Base-by-base conservation (phyloP, 2,797 vertebrate genomes). In the Ibycter americanus region DNA sequence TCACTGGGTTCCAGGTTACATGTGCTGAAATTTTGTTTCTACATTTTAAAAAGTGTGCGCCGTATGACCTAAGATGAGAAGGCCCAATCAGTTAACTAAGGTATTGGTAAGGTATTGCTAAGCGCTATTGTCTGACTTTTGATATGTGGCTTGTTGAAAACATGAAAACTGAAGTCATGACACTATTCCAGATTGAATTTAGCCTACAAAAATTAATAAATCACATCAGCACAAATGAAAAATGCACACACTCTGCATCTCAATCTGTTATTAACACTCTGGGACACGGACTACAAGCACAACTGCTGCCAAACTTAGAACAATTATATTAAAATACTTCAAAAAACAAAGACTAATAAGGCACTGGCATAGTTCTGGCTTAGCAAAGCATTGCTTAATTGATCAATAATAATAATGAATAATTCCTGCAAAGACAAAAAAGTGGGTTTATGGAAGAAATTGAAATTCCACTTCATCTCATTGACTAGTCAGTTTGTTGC, bases 31-130 rank as follows among this genome's bases (percentile, higher is more conserved):
- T 16, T 29, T 17, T 11, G 22, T 40, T 81, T 62, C 44, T 26
- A 3, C 38, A 8, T 18, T 42, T 22, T 74, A 54, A 63, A 80
- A n/a, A 90, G 47, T 0, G 1, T 1, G 1, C 12, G 20, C 9
- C 15, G n/a, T 6, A 8, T 19, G 66, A 42, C 42, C 49, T 0
- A 25, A 42, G 21, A 76, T 9, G 20, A 76, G 22, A 42, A 56
- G 16, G 70, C 46, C 5, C 72, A 15, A 26, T 42, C 1, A 0
- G 25, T 44, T 52, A 65, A 72, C 26, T 29, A n/a, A 70, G 26
- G 14, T 31, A 13, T 18, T 26, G 47, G 9, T 31, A 76, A 51
- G 42, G 38, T 9, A 71, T 11, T 74, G 44, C 12, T 58, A 71
- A 62, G 21, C 55, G 67, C 21, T 42, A 18, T 8, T 83, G 40